Percentiles rank a stretch among this genome's conserved stretches.
Conservation (phyloP, 2,797 vertebrate genomes). For the Artibeus jamaicensis region DNA sequence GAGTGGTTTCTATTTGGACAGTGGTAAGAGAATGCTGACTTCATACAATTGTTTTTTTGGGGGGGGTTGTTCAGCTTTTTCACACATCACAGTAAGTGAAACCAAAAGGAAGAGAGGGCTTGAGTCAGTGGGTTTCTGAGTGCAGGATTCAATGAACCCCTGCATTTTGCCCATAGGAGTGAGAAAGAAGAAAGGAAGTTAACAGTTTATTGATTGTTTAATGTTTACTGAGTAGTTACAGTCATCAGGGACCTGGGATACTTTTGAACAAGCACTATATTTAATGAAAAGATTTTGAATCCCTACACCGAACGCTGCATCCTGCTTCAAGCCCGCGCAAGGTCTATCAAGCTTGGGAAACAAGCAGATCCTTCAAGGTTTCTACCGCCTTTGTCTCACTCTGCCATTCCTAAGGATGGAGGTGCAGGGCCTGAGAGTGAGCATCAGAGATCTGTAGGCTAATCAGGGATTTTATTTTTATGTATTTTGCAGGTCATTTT, state of each 20-base stretch:
- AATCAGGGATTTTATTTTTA: background rate
- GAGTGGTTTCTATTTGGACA: background rate
- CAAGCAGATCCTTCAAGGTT: background rate
- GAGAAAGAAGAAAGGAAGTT: background rate
- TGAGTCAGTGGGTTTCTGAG: background rate
- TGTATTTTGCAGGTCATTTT: background rate
- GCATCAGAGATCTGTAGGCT: background rate
- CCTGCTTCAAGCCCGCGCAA: background rate
- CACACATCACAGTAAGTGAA: background rate
- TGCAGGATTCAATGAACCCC: background rate
- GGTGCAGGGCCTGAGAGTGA: background rate
- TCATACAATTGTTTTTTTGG: background rate
- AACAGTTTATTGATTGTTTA: constrained; percentile 37
- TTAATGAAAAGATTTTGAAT: constrained; percentile 49
- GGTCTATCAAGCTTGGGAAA: background rate
- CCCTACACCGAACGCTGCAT: background rate
- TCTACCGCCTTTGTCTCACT: background rate
- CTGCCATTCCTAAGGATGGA: background rate
- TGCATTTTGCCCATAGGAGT: background rate
- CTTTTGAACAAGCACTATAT: background rate
- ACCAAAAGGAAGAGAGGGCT: background rate
- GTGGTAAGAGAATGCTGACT: background rate
- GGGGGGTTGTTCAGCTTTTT: background rate
- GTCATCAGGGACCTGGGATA: background rate
- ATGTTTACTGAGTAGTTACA: constrained; percentile 32